Percentiles rank a stretch among this genome's conserved stretches.
phyloP scores from a whole-genome alignment of 2,888 invertebrate species.

The Acanthococcus lagerstroemiae region DNA sequence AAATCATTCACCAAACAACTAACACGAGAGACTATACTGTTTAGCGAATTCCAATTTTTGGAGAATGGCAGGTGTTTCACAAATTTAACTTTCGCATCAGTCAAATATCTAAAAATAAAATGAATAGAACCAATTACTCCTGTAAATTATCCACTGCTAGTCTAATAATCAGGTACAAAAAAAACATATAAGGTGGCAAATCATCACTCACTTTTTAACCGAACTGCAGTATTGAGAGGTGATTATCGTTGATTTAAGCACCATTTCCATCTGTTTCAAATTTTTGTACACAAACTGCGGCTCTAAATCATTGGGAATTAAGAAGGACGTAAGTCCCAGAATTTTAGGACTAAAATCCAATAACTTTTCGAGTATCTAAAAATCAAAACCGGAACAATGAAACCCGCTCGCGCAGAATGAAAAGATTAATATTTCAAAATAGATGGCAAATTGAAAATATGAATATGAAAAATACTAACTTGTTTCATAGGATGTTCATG shows the following conservation, averaged over 20 bases:
- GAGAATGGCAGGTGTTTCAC: background rate
- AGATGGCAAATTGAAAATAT: background rate
- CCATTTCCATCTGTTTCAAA: constrained; percentile 9
- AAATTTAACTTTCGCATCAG: background rate
- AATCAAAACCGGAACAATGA: background rate
- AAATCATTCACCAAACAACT: too few relatives aligned
- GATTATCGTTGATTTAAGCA: constrained; percentile 3
- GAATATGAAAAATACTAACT: background rate
- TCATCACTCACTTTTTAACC: constrained; percentile 11
- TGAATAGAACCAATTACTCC: background rate
- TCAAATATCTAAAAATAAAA: constrained; percentile 5
- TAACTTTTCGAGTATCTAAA: background rate
- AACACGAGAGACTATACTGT: too few relatives aligned
- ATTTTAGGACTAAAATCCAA: background rate
- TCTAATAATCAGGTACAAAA: too few relatives aligned
- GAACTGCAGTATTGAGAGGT: constrained; percentile 2
- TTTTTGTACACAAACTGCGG: background rate
- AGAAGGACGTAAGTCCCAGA: constrained; percentile 4
- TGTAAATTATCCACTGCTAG: background rate
- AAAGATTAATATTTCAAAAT: background rate
- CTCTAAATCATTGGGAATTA: background rate
- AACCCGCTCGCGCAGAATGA: background rate
- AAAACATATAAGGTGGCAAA: too few relatives aligned
- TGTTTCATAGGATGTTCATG: constrained; percentile 9
- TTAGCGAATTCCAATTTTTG: too few relatives aligned